Base-by-base conservation (phyloP, 2,888 invertebrate species). In the Drosophila dives region DNA sequence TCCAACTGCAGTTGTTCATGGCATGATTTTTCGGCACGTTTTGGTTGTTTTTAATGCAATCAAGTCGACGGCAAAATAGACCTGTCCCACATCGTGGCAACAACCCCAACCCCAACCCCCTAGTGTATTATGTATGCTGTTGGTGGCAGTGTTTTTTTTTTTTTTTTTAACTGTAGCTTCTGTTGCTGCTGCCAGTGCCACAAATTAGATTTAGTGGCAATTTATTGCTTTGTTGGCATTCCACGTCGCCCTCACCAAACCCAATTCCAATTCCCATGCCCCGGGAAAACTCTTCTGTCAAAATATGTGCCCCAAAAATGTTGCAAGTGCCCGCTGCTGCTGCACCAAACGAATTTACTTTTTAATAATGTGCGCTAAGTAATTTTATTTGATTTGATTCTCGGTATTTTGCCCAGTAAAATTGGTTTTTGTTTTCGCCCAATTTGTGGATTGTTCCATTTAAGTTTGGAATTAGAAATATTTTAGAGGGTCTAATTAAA, bases 161-260 rank as follows among this genome's bases (percentile, higher is more conserved):
- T 53, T 29, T 45, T 53, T 20, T 77, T 29, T 29, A 29, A 55
- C 54, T 60, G 80, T 51, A 23, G 75, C 75, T 79, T 63, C 68
- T 69, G 62, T 71, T 77, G 73, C 71, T 69, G 64, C 69, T 72
- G 64, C 69, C 40, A 64, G 23, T 77, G 75, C 80, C 80, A 79
- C 82, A 81, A 81, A 81, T 81, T 81, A 81, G 81, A 81, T 81
- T 81, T 81, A 78, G 81, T 81, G 82, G 82, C 82, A 81, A 81
- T 81, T 81, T 81, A 81, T 81, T 79, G 81, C 79, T 81, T 81
- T 81, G 82, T 81, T 81, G 78, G 81, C 80, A 80, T 80, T 81
- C 8, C 23, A 45, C 8, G 15, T 71, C 72, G 75, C 72, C 70
- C 75, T 68, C 49, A 67, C 42, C 23, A 34, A 29, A 33, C 2